These are phyloP conservation scores for human DNA, from an alignment of 2,113 vertebrate species.

Conservation along the genomic window DNA sequence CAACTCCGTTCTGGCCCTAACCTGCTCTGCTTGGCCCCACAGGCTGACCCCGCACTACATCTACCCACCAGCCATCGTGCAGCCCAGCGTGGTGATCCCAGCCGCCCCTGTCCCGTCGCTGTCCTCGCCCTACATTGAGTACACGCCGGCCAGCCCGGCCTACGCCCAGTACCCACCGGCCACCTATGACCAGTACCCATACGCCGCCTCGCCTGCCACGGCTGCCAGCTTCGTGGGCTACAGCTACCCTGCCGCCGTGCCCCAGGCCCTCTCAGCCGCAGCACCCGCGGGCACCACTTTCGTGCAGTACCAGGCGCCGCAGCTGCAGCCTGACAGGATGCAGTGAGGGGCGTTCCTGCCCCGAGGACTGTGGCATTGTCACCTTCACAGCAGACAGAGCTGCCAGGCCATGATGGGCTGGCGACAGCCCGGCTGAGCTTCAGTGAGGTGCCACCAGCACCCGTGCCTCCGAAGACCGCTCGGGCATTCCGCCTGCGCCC, in stretches of 20 bases:
- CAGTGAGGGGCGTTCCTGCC: conserved; percentile 83
- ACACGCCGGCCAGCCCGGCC: conserved; percentile 88
- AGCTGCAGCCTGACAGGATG: conserved; percentile 95
- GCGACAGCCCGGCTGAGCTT: not conserved
- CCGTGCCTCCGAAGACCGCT: not conserved
- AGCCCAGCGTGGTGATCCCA: conserved; percentile 94
- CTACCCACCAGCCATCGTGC: conserved; percentile 93
- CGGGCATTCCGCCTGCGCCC: not conserved
- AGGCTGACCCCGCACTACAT: conserved; percentile 93
- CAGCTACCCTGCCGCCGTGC: conserved; percentile 85
- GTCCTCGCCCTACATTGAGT: conserved; percentile 93
- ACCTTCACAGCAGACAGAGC: not conserved
- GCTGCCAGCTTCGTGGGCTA: conserved; percentile 92
- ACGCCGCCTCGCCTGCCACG: conserved; percentile 89
- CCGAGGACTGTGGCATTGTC: accelerated
- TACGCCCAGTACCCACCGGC: conserved; percentile 92
- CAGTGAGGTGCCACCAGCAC: not conserved
- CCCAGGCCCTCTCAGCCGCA: conserved; percentile 79
- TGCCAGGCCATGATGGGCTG: not conserved
- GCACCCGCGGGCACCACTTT: conserved; percentile 85
- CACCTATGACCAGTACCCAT: conserved; percentile 95
- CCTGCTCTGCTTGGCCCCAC: conserved; percentile 70
- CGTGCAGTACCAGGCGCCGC: conserved; percentile 93
- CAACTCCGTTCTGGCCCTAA: not conserved
- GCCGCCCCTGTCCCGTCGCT: conserved; percentile 88